Base-by-base conservation (phyloP, 2,797 vertebrate genomes). In the Danio kyathit region DNA sequence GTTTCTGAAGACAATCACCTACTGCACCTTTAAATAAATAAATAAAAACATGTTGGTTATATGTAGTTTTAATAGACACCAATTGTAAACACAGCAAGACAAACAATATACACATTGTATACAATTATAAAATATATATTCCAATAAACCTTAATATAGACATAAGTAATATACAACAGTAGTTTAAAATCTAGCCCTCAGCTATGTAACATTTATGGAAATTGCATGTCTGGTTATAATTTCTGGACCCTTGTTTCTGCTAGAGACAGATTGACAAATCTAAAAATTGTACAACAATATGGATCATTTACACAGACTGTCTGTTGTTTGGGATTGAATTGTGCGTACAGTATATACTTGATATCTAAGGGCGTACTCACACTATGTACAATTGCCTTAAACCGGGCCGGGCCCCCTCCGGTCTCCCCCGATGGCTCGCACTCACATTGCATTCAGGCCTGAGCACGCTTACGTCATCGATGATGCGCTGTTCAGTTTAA, bases 181-280 rank as follows among this genome's bases (percentile, higher is more conserved):
- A 52, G 49, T 71, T 54, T 54, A 12, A 54, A 52, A 70, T 41
- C 3, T 41, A 52, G 8, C 14, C 9, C 5, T 54, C 49, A 54
- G 41, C 16, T 70, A 41, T 29, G 41, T 11, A 13, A 17, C 29
- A 41, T n/a, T 17, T 41, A 17, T 17, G 16, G 9, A 5, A 65
- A 65, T 43, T 17, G 63, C 44, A 41, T 12, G 10, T 64, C 40
- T 61, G 57, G 12, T 7, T 61, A 12, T 9, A 7, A 11, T 64
- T 38, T 67, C 67, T 71, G 67, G 67, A 71, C 67, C 38, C 67
- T 54, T 16, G 71, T 71, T 71, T 71, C 4, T 17, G 9, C 16
- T 12, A 41, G 38, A 71, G 41, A 41, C 6, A 54, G 4, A 54
- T 13, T 40, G 29, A 16, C 14, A 71, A 17, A 70, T 48, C 19